Conservation (phyloP, 2,113 vertebrate species). For the Cercocebus atys region DNA sequence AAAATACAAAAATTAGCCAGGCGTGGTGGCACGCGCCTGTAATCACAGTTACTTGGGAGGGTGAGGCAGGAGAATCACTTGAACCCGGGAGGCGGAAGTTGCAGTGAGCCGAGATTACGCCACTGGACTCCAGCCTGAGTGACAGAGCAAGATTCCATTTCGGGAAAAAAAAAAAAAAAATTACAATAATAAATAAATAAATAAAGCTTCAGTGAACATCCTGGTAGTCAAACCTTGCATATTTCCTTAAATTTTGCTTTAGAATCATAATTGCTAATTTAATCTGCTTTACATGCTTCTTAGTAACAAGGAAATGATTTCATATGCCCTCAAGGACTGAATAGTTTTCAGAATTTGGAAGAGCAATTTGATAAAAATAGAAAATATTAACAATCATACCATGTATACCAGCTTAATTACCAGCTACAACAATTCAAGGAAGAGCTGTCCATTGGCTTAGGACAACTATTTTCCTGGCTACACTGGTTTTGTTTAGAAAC, state of each 20-base stretch:
- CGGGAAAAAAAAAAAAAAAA: no score
- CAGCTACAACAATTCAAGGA: constrained; percentile 72
- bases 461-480: constrained; percentile 67
- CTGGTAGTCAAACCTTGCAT: neutral
- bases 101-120: no score
- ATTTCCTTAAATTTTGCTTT: constrained; percentile 42
- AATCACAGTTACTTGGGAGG: no score
- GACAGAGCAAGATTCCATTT: no score
- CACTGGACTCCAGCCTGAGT: no score
- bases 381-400: constrained; percentile 62
- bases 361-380: constrained; percentile 71
- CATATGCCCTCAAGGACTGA: constrained; percentile 50
- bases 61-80: no score
- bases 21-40: fast-evolving
- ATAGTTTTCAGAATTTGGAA: constrained; percentile 59
- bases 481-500: constrained; percentile 21
- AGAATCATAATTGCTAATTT: constrained; percentile 54
- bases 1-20: no score
- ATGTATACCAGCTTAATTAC: constrained; percentile 65
- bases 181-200: neutral
- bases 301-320: constrained; percentile 63
- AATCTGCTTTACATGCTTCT: constrained; percentile 50
- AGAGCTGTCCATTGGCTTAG: constrained; percentile 47
- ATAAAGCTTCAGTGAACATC: neutral
- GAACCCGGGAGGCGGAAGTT: no score